A percentile compares a stretch with the other conserved stretches of the same genome.
Evolutionary conservation across 2,797 vertebrate species (phyloP).

Genomic region (Danio jaintianensis): DNA sequence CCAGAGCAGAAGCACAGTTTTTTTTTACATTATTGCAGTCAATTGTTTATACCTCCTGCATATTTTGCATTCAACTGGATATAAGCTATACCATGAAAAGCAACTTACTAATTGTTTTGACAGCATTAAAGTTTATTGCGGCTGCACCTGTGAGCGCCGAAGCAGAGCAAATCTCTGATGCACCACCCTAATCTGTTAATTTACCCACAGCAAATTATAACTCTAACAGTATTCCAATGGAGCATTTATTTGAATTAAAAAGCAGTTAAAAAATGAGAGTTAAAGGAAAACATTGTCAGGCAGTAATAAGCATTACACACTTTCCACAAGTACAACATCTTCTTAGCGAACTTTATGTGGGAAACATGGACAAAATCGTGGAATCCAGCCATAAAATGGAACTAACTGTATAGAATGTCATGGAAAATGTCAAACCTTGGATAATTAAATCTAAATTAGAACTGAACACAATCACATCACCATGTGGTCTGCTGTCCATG

Average conservation of each 20-base stretch:
- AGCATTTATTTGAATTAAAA: not conserved
- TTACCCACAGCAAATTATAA: not conserved
- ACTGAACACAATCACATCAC: no score
- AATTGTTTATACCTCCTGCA: not conserved
- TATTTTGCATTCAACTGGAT: constrained; percentile 7
- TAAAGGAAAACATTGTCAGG: not conserved
- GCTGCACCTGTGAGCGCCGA: not conserved
- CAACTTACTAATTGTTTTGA: not conserved
- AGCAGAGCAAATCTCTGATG: not conserved
- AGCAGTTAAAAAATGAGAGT: not conserved
- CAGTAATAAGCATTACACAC: not conserved
- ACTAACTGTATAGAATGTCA: no score
- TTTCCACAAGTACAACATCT: not conserved
- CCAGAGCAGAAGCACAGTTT: not conserved
- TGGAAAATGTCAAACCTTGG: no score
- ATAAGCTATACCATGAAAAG: not conserved
- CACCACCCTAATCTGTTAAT: not conserved
- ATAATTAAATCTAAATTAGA: no score
- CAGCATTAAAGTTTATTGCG: not conserved
- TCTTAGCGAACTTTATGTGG: not conserved
- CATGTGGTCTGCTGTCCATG: no score
- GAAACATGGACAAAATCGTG: no score
- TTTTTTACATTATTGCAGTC: not conserved
- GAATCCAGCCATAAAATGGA: no score
- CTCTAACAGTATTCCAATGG: not conserved